Evolutionary conservation across 2,888 invertebrate species (phyloP).

Genomic region (Charanyca ferruginea): DNA sequence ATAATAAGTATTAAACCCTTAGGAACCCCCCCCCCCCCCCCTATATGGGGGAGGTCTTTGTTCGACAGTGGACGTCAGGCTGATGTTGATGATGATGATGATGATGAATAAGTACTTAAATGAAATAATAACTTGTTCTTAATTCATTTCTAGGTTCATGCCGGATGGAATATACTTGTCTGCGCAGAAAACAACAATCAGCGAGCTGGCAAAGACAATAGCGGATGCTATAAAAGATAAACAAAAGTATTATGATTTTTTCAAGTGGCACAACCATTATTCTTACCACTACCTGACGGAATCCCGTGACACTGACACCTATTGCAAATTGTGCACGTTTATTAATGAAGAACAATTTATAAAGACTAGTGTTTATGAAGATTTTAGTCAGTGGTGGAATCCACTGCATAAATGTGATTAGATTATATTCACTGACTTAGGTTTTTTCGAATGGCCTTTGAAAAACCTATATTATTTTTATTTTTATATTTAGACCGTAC

Average conservation of each 20-base stretch:
- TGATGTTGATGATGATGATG: too few relatives aligned
- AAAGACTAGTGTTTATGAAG: conserved; percentile 33
- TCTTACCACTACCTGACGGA: conserved; percentile 63
- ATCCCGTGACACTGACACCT: conserved; percentile 55
- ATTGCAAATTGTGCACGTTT: conserved; percentile 62
- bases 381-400: conserved; percentile 66
- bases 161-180: conserved; percentile 67
- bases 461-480: too few relatives aligned
- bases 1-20: too few relatives aligned
- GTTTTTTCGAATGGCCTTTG: too few relatives aligned
- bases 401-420: conserved; percentile 29
- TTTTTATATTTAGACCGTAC: too few relatives aligned
- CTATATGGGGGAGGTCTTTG: too few relatives aligned
- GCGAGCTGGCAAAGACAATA: conserved; percentile 64
- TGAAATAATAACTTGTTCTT: background rate
- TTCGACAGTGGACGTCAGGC: too few relatives aligned
- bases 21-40: too few relatives aligned
- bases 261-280: conserved; percentile 74
- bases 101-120: too few relatives aligned
- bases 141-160: conserved; percentile 63
- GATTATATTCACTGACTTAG: background rate
- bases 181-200: conserved; percentile 27
- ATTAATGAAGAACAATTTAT: conserved; percentile 28
- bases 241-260: conserved; percentile 66
- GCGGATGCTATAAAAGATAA: conserved; percentile 63